Conservation (phyloP, 2,113 vertebrate genomes). For the Urocolius indicus region DNA sequence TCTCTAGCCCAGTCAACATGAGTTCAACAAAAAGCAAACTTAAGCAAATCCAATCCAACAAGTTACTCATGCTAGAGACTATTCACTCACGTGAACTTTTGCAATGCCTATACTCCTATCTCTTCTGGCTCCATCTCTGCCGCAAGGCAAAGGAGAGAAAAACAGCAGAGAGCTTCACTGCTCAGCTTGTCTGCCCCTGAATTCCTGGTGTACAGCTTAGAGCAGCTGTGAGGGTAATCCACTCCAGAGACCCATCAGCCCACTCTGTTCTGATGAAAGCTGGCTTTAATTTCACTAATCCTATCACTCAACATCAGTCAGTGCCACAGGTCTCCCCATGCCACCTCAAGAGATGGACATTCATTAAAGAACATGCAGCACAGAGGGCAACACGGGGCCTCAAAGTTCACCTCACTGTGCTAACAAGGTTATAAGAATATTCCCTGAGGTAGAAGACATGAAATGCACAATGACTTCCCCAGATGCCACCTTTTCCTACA, state of each 20-base stretch:
- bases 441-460: not conserved
- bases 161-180: not conserved
- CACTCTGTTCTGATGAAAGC: not conserved
- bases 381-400: not conserved
- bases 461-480: not conserved
- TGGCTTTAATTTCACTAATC: not conserved
- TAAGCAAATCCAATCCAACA: slow-evolving; percentile 2
- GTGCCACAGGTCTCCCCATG: not conserved
- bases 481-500: not conserved
- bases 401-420: not conserved
- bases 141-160: not conserved
- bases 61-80: slow-evolving; percentile 44
- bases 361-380: not conserved
- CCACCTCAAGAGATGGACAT: not conserved
- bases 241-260: not conserved
- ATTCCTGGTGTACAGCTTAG: slow-evolving; percentile 21
- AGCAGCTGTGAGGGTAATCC: slow-evolving; percentile 14
- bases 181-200: not conserved
- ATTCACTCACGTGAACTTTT: slow-evolving; percentile 47
- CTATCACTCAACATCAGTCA: not conserved
- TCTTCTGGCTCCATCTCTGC: not conserved
- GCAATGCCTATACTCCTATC: slow-evolving; percentile 10
- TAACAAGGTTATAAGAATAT: not conserved
- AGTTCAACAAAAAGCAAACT: slow-evolving; percentile 23
- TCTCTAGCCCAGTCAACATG: not conserved